Evolutionary conservation across 2,797 vertebrate species (phyloP).

Genomic region (Xiphorhynchus erythropygius): DNA sequence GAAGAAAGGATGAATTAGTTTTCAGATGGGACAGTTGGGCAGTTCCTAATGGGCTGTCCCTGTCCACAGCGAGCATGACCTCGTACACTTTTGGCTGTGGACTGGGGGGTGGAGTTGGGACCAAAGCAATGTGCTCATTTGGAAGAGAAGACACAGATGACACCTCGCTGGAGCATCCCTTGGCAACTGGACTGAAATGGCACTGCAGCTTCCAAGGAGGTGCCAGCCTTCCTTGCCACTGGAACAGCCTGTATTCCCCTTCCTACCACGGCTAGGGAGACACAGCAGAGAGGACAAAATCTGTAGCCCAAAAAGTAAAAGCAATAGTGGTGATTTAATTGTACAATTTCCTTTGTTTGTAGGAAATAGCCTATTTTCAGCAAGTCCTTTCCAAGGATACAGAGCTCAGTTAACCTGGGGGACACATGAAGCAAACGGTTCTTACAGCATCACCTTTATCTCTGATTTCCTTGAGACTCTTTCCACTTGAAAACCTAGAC

Average conservation of each 20-base stretch:
- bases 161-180: slow-evolving; percentile 45
- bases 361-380: neutral
- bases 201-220: neutral
- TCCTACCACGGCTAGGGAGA: neutral
- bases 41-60: accelerated
- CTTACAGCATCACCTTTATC: neutral
- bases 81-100: slow-evolving; percentile 25
- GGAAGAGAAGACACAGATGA: neutral
- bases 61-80: neutral
- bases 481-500: neutral
- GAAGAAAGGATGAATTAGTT: neutral
- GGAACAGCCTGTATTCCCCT: neutral
- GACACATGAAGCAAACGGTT: neutral
- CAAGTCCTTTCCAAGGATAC: neutral
- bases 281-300: neutral
- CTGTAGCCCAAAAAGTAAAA: neutral
- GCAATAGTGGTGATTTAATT: neutral
- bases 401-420: neutral
- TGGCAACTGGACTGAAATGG: slow-evolving; percentile 6
- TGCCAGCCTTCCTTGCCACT: neutral
- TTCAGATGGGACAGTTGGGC: neutral
- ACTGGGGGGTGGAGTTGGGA: slow-evolving; percentile 19
- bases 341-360: neutral
- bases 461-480: slow-evolving; percentile 6
- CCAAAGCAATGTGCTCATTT: slow-evolving; percentile 14